Evolutionary conservation across 1,140 invertebrate genomes (phyloP), one percentile per base, ranked within the genome.

Genomic region (Heliconius nattereri): DNA sequence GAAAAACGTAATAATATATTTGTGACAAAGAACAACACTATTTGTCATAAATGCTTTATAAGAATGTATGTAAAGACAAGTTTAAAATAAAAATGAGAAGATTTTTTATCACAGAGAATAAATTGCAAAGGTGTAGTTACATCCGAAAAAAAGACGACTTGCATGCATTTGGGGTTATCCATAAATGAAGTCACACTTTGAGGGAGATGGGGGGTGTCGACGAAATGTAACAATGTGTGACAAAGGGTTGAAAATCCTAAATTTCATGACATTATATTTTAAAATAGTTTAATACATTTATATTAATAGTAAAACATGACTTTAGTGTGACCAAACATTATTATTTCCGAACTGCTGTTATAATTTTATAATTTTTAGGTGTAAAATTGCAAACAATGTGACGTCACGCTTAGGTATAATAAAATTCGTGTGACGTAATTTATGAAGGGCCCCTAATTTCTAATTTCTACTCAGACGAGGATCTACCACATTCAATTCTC

Each of bases 21-120:
- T 73, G 75, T 32, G 32, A 73, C 71, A 32, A 60, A 72, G 9
- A 54, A 80, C 32, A 76, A 79, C 29, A 80, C 26, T 45, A 19
- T 16, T 7, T 71, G 52, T 73, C 26, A 80, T 81, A 81, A 81
- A 81, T 81, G 79, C 79, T 71, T 74, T 77, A 37, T 74, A 76
- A 81, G 79, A 81, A 81, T 81, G 79, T 81, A 73, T 29, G 79
- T 76, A 74, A 57, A 57, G 23, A 29, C 8, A 78, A 32, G 70
- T 29, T 75, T 40, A 35, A 75, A 75, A 32, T 75, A 57, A 76
- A 72, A 71, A 70, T 29, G 49, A 82, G 80, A 78, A 76, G 37
- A 37, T 60, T 78, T 60, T 81, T 85, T 90, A 91, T 91, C 90
- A 91, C 90, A 91, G 89, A 86, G 87, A 90, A 87, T 85, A 76